A percentile compares a stretch with the other conserved stretches of the same genome.
Conservation (phyloP, 1,140 invertebrate species). For the Linepithema humile region DNA sequence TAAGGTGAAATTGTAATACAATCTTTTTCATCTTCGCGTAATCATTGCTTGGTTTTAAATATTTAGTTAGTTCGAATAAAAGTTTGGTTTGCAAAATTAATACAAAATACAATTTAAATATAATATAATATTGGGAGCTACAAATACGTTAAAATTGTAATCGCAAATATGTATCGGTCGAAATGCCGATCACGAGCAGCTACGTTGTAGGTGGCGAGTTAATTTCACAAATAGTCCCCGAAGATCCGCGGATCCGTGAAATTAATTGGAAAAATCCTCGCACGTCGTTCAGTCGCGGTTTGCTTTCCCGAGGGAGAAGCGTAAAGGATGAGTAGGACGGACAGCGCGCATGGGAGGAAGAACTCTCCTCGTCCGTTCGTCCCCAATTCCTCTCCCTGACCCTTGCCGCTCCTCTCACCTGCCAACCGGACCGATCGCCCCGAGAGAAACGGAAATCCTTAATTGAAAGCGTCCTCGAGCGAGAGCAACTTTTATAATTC, state of each 20-base stretch:
- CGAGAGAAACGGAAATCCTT: constrained; percentile 75
- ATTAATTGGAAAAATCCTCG: constrained; percentile 65
- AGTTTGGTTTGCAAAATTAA: background rate
- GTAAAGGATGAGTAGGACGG: background rate
- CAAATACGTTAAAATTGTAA: background rate
- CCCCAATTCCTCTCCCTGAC: constrained; percentile 44
- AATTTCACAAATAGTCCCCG: constrained; percentile 27
- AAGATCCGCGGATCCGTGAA: constrained; percentile 25
- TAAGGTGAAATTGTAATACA: background rate
- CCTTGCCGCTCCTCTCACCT: constrained; percentile 4
- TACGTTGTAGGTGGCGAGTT: background rate
- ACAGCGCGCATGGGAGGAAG: constrained; percentile 7
- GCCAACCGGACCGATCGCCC: constrained; percentile 58
- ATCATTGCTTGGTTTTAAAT: background rate
- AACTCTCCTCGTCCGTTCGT: constrained; percentile 44
- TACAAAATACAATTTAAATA: background rate
- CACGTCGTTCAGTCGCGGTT: constrained; percentile 31
- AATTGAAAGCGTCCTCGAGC: constrained; percentile 77
- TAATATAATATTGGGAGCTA: too few relatives aligned
- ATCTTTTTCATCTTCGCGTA: background rate
- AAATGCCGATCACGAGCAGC: background rate
- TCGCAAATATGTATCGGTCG: background rate
- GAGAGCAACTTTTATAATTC: constrained; percentile 77
- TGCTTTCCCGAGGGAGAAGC: background rate
- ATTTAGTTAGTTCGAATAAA: background rate